Base-by-base conservation (phyloP, 2,888 invertebrate genomes). In the Diachrysia chrysitis region DNA sequence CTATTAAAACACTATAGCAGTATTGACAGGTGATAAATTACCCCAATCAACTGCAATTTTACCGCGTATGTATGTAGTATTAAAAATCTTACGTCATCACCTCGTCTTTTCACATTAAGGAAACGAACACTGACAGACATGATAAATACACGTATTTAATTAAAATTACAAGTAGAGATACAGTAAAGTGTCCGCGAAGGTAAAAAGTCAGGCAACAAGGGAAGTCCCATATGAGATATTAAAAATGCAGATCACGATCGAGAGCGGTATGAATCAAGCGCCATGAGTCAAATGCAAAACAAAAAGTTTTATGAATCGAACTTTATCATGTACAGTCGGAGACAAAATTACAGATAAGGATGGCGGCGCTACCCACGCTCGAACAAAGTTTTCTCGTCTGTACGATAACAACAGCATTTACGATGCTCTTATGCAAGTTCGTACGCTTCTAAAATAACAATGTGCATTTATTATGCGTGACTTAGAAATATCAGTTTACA, bases 391-490 rank as follows among this genome's bases (percentile, higher is more conserved):
- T 42, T 65, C 42, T 69, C 64, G 68, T 48, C 63, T 58, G 69
- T 62, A 63, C 58, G 68, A 80, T 80, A 80, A 77, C 62, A 58
- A 67, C 63, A 69, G 61, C 73, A 58, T 80, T 79, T 66, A 73
- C 55, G 65, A 79, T 21, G 53, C 56, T 66, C 61, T 62, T 79
- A 67, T 57, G 69, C 67, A 80, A 70, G 73, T 58, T 35, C 42
- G 58, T 59, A 69, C 58, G 76, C 58, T 21, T 72, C 62, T 73
- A 46, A 73, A 78, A 72, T 72, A 76, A 73, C 67, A 77, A 78
- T 77, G 60, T 58, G 35, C 46, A 61, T 58, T 73, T 66, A 61
- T 29, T 71, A 61, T 61, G 58, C 73, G 59, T 51, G 61, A 56
- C 54, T 72, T 58, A 61, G 58, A 48, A 63, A 32, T 61, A 66